phyloP scores from a whole-genome alignment of 2,888 invertebrate genomes.

The Dicyrtomina minuta region DNA sequence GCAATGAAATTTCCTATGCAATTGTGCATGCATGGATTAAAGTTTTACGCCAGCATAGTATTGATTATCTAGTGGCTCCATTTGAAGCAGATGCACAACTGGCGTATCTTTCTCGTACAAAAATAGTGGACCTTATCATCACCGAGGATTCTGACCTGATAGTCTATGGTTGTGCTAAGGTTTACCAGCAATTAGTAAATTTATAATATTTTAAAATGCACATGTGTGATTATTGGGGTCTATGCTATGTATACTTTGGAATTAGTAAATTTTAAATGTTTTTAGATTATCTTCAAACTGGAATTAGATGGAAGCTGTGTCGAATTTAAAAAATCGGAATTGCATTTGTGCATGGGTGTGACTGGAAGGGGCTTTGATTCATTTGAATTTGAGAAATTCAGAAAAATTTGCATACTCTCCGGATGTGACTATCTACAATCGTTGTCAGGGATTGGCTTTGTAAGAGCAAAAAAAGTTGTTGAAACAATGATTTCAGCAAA shows the following conservation, averaged over 20 bases:
- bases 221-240: no score
- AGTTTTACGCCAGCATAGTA: slow-evolving; percentile 67
- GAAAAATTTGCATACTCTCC: slow-evolving; percentile 93
- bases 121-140: slow-evolving; percentile 84
- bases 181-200: no score
- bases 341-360: slow-evolving; percentile 70
- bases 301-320: slow-evolving; percentile 77
- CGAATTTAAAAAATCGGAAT: slow-evolving; percentile 72
- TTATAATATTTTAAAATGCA: no score
- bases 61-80: slow-evolving; percentile 96
- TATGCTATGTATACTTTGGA: no score
- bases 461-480: slow-evolving; percentile 82
- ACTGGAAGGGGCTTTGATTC: slow-evolving; percentile 66
- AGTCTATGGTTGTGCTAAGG: slow-evolving; percentile 92
- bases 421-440: slow-evolving; percentile 97
- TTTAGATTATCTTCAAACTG: slow-evolving; percentile 93
- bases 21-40: no score
- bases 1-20: no score
- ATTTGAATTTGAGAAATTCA: slow-evolving; percentile 77
- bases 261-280: no score
- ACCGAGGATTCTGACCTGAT: slow-evolving; percentile 98
- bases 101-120: slow-evolving; percentile 80
- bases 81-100: no score
- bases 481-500: no score
- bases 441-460: slow-evolving; percentile 88